Conservation (phyloP, 1,140 invertebrate genomes). For the Scaptomyza hsui region DNA sequence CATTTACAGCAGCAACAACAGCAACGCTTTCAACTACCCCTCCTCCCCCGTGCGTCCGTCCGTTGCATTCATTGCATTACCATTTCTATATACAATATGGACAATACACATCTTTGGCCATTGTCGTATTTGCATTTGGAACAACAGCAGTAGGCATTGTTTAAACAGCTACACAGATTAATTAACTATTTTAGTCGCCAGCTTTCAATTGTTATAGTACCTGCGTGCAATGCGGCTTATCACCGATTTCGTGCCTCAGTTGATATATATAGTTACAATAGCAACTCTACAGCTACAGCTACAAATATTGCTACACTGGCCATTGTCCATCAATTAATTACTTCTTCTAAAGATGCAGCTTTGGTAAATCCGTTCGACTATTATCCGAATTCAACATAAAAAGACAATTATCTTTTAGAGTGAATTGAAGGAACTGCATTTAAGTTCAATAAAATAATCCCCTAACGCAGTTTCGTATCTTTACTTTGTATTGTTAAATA, state of each 20-base stretch:
- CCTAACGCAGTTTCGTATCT: too few relatives aligned
- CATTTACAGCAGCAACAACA: slow-evolving; percentile 15
- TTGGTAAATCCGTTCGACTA: not conserved
- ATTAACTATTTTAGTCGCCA: slow-evolving; percentile 67
- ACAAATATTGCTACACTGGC: not conserved
- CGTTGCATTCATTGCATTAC: slow-evolving; percentile 9
- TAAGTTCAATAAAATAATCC: too few relatives aligned
- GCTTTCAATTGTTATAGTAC: slow-evolving; percentile 1
- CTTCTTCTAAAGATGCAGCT: not conserved
- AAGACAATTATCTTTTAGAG: not conserved
- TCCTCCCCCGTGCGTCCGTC: not conserved
- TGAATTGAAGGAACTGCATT: too few relatives aligned
- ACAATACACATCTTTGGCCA: slow-evolving; percentile 23
- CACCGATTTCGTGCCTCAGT: slow-evolving; percentile 29
- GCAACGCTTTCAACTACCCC: not conserved
- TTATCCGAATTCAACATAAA: not conserved
- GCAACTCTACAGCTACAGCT: not conserved
- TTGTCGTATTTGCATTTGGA: slow-evolving; percentile 16
- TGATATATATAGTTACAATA: slow-evolving; percentile 26
- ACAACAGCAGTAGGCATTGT: slow-evolving; percentile 39
- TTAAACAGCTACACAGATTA: slow-evolving; percentile 63
- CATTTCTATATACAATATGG: slow-evolving; percentile 38
- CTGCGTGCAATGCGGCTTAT: slow-evolving; percentile 45
- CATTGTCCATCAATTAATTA: slow-evolving; percentile 32
- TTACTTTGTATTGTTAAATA: too few relatives aligned